These are phyloP conservation scores for Drosophila ustulata DNA, from an alignment of 2,888 invertebrate genomes.

Conservation along the genomic window DNA sequence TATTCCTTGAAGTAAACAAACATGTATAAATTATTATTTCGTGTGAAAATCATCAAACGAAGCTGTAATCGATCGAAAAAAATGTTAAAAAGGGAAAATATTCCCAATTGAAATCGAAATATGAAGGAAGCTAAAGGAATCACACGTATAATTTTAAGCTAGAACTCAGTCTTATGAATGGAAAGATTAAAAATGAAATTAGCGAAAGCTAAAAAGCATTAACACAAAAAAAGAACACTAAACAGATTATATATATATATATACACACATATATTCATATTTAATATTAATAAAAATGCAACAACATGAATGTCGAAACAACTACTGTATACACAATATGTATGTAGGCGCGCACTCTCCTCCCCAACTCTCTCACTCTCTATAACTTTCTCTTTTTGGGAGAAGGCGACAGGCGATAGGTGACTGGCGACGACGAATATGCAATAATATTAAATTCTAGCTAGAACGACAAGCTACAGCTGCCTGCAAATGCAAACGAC, in stretches of 20 bases:
- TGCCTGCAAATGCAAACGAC: slow-evolving; percentile 9
- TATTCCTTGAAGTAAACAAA: slow-evolving; percentile 58
- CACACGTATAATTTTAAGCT: slow-evolving; percentile 63
- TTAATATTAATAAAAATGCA: slow-evolving; percentile 63
- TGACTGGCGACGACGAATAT: neutral
- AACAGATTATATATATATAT: slow-evolving; percentile 39
- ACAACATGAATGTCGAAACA: slow-evolving; percentile 57
- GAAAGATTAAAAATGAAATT: slow-evolving; percentile 63
- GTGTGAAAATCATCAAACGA: slow-evolving; percentile 32
- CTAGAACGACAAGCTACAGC: slow-evolving; percentile 15
- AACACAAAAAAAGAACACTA: slow-evolving; percentile 12
- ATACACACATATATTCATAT: slow-evolving; percentile 49
- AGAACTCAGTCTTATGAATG: slow-evolving; percentile 68
- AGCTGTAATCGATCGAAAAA: slow-evolving; percentile 16
- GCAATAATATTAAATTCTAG: slow-evolving; percentile 6
- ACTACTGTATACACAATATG: slow-evolving; percentile 31
- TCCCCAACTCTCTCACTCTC: slow-evolving; percentile 16
- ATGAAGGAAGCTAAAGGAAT: slow-evolving; percentile 27
- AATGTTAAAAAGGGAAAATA: slow-evolving; percentile 10
- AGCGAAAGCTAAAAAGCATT: slow-evolving; percentile 62
- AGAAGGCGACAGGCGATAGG: slow-evolving; percentile 8
- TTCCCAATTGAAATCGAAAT: slow-evolving; percentile 26
- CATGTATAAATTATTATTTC: slow-evolving; percentile 51
- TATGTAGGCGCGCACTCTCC: slow-evolving; percentile 56
- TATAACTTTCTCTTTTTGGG: neutral